Evolutionary conservation across 2,888 invertebrate genomes (phyloP).

Genomic region (Eupithecia centaureata): DNA sequence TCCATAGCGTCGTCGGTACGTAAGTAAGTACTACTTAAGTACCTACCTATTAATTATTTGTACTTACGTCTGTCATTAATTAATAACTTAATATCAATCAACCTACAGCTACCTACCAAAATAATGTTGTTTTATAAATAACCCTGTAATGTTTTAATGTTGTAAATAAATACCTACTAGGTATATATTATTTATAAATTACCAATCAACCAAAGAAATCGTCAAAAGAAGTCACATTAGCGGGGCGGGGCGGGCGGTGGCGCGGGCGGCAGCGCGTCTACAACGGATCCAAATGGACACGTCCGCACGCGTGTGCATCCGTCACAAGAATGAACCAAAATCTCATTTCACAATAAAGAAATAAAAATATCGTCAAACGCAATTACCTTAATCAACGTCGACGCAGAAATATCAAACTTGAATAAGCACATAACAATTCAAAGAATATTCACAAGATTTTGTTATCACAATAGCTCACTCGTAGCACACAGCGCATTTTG

Average conservation of each 20-base stretch:
- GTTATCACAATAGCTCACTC: conserved; percentile 33
- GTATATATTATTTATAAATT: background rate
- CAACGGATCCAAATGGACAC: conserved; percentile 16
- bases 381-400: conserved; percentile 31
- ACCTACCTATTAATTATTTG: too few relatives aligned
- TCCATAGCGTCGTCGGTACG: too few relatives aligned
- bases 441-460: conserved; percentile 19
- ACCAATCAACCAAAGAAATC: background rate
- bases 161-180: background rate
- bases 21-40: too few relatives aligned
- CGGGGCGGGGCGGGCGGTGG: background rate
- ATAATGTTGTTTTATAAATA: too few relatives aligned
- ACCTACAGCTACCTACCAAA: background rate
- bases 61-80: too few relatives aligned
- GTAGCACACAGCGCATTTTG: conserved; percentile 44
- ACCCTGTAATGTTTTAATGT: too few relatives aligned
- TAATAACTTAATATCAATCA: too few relatives aligned
- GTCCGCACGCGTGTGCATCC: conserved; percentile 26
- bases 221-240: background rate
- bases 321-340: conserved; percentile 31
- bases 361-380: background rate
- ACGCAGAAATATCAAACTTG: conserved; percentile 22
- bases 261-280: background rate
- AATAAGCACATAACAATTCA: conserved; percentile 24
- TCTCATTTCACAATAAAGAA: background rate